Conservation (phyloP, 2,797 vertebrate genomes). For the Pempheris klunzingeri region DNA sequence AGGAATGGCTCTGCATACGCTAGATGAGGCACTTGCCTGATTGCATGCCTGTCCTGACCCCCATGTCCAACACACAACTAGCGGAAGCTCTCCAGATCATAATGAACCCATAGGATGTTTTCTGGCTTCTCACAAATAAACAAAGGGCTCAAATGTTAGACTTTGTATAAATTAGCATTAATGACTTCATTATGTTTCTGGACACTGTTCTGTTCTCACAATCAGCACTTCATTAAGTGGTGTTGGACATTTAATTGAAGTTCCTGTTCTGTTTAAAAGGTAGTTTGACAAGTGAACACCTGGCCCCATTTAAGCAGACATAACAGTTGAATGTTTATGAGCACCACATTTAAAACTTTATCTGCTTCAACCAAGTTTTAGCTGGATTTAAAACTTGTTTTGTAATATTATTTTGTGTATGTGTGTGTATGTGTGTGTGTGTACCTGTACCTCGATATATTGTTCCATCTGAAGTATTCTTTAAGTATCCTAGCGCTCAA, state of each 20-base stretch:
- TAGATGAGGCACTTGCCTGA: conserved; percentile 72
- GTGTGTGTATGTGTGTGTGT: background rate
- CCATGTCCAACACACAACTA: conserved; percentile 72
- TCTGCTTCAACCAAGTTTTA: conserved; percentile 35
- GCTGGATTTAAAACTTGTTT: conserved; percentile 24
- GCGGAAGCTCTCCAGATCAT: conserved; percentile 70
- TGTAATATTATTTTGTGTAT: conserved; percentile 10
- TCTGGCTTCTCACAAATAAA: conserved; percentile 80
- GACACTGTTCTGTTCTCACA: conserved; percentile 73
- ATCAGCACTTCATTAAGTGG: conserved; percentile 81
- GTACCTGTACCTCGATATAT: background rate
- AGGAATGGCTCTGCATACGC: conserved; percentile 65
- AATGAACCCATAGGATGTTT: conserved; percentile 83
- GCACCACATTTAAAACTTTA: conserved; percentile 52
- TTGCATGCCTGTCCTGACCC: conserved; percentile 75
- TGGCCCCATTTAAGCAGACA: conserved; percentile 59
- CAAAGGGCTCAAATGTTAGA: conserved; percentile 84
- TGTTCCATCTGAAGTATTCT: conserved; percentile 14
- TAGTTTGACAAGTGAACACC: conserved; percentile 75
- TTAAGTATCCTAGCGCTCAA: conserved; percentile 36
- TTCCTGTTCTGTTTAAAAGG: conserved; percentile 79
- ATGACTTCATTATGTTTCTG: conserved; percentile 81
- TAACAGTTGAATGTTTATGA: conserved; percentile 67
- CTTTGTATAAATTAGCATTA: conserved; percentile 86
- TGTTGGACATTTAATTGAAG: conserved; percentile 80